Conservation (phyloP, 2,797 vertebrate genomes). For the Lemur catta region DNA sequence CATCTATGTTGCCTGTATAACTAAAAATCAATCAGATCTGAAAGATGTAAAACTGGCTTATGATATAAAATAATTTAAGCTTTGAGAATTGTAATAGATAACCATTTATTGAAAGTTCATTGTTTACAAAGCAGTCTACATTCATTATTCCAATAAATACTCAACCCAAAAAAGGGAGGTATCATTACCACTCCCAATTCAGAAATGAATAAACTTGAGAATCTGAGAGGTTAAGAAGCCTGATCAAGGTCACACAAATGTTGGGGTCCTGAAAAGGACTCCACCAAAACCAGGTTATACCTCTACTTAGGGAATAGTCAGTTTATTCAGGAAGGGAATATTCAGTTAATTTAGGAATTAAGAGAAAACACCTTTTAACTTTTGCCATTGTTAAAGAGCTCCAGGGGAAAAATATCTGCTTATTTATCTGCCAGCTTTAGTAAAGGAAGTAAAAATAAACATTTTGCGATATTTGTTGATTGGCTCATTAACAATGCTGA, state of each 20-base stretch:
- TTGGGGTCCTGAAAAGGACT: not conserved
- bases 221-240: not conserved
- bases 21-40: slow-evolving; percentile 10
- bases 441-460: not conserved
- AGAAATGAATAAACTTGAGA: slow-evolving; percentile 25
- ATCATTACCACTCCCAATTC: not conserved
- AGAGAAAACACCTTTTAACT: not conserved
- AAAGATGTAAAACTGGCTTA: not conserved
- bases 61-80: slow-evolving; percentile 2
- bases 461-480: not conserved
- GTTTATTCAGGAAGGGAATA: not conserved
- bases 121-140: not conserved
- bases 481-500: not conserved
- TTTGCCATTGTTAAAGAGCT: not conserved
- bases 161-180: not conserved
- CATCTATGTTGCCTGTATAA: not conserved
- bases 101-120: not conserved
- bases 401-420: not conserved
- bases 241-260: not conserved
- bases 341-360: not conserved
- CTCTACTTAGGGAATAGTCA: not conserved
- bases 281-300: not conserved
- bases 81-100: not conserved
- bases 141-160: slow-evolving; percentile 2
- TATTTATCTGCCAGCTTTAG: not conserved